Evolutionary conservation across 2,888 invertebrate genomes (phyloP), one percentile per base, ranked within the genome.

Genomic region (Rhyacophila evoluta): DNA sequence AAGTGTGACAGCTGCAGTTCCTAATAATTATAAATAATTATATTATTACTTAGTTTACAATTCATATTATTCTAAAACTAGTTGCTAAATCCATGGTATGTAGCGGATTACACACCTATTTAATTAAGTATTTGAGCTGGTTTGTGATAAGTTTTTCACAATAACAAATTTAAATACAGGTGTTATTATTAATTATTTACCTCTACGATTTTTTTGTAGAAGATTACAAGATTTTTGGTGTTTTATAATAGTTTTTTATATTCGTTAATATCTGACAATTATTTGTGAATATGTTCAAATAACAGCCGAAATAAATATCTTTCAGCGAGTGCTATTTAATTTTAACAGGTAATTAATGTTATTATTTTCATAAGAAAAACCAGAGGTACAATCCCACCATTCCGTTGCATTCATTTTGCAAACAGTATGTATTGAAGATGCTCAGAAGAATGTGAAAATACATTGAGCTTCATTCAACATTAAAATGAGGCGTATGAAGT

Each of bases 171-270:
- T 55, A 55, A 55, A 55, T 55, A 55, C 55, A 55, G 55, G 55
- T 55, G 55, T 55, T 55, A 55, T 55, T 19, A 55, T 55, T 55
- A 55, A 55, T 55, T 55, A 55, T 55, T 55, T 55, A 55, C 55
- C 55, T 55, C 55, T 55, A 55, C 55, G 55, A 68, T 68, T 75
- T 71, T 71, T 39, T 76, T 38, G 55, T 71, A 29, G 72, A 55
- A 28, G 39, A 29, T 69, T 75, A 75, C 37, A 71, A 71, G 72
- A 76, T 71, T 72, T 27, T 38, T 75, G 70, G 33, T 75, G 41
- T 29, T 36, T 68, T 74, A 37, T 68, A 68, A 74, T 37, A 74
- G 67, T 67, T 68, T 74, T 29, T 67, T 67, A 67, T 74, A 36
- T 69, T 29, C 69, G 69, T 69, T 69, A 69, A 69, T 69, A 55